Base-by-base conservation (phyloP, 2,797 vertebrate genomes). In the Hybognathus amarus region DNA sequence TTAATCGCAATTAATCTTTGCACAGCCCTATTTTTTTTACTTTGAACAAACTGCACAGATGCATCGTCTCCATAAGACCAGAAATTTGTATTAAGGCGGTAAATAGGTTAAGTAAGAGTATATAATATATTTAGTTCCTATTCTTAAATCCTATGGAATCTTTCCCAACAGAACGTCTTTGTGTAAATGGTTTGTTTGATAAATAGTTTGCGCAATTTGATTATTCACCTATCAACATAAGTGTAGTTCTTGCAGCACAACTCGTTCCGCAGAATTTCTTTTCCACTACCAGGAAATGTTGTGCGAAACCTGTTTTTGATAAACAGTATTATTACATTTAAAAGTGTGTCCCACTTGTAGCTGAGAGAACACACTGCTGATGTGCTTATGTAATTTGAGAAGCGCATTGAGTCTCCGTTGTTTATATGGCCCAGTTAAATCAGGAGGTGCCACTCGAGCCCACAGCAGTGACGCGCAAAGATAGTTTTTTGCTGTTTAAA, bases 401-500 rank as follows among this genome's bases (percentile, higher is more conserved):
- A 20, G 9, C 20, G 7, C 13, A 47, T 70, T 61, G 52, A 33
- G 50, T 81, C 68, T 70, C 15, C 0, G 15, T n/a, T 63, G 71
- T 80, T 83, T 85, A 42, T 54, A 42, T 85, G 74, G 27, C 71
- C 67, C 59, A 12, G 54, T 59, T 50, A 61, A 79, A 79, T 30
- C 56, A 50, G 27, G 69, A 67, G 11, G 40, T 47, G 56, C 42
- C 40, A 12, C 77, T 83, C 24, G 17, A 8, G 69, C 47, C 78
- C 67, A 50, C 18, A 30, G 52, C 63, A n/a, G 75, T 77, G 63
- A 82, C 50, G 47, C 69, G 77, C 79, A 84, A 81, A 69, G 68
- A 63, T 17, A 85, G 63, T 79, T 85, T 80, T 80, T 77, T 18
- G 36, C 59, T 69, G 6, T 84, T 67, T 79, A 78, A 73, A 80